Evolutionary conservation across 2,888 invertebrate genomes (phyloP), one percentile per base, ranked within the genome.

Genomic region (Caradrina kadenii): DNA sequence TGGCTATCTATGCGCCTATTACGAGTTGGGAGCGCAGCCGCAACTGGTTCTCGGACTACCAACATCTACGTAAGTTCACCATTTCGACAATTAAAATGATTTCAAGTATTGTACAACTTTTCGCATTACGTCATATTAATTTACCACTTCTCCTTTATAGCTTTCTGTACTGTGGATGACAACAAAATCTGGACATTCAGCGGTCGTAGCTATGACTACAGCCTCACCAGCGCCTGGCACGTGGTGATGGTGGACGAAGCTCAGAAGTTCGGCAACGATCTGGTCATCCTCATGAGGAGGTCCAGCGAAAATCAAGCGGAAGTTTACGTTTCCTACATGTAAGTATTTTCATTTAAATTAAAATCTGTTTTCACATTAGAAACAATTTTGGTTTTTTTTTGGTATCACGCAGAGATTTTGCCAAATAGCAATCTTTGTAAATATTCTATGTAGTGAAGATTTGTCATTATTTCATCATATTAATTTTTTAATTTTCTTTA

Each of bases 181-280:
- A 94, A 92, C 55, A 91, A 91, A 62, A 94, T 96, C 60, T 95
- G 93, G 79, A 97, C 97, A 2, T 97, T 97, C 91, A 97, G 97
- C 91, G 96, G 96, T 86, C 96, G 94, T 50, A 94, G 95, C 59
- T 97, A 96, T 87, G 93, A 96, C 15, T 93, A 97, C 81, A 89
- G 94, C 81, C 95, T 85, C 91, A 94, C 84, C 5, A 87, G 86
- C 85, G 95, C 96, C 52, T 97, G 97, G 97, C 96, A 97, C 83
- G 96, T 97, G 0, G 94, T 96, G 69, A 89, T 97, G 88, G 96
- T 96, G 48, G 95, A 96, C 73, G 93, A 93, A 45, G 85, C 86
- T 49, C 79, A 89, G 69, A 68, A 89, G 63, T 83, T 84, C 45
- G 85, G 87, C 59, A 84, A 88, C 69, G 90, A 93, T 69, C 81